Evolutionary conservation across 2,888 invertebrate species (phyloP).

Genomic region (Oligia strigilis): DNA sequence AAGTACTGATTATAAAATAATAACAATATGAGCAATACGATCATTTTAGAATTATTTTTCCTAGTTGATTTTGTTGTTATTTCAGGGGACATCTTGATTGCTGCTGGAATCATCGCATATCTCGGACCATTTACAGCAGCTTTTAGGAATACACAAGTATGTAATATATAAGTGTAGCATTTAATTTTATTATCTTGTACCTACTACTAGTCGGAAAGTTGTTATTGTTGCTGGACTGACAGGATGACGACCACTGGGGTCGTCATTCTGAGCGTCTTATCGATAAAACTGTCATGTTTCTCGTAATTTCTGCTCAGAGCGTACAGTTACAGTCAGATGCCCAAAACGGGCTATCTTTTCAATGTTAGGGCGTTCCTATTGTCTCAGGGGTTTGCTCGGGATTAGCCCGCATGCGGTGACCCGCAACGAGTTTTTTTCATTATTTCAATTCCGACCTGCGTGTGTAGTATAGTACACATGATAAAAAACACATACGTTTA

Average conservation of each 20-base stretch:
- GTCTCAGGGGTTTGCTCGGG: not conserved
- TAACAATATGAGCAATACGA: not conserved
- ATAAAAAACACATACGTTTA: not conserved
- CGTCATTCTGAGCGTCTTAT: not conserved
- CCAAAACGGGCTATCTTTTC: not conserved
- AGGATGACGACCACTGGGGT: not conserved
- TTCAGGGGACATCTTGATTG: constrained; percentile 96
- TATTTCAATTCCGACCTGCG: not conserved
- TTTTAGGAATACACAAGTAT: constrained; percentile 91
- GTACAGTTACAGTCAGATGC: not conserved
- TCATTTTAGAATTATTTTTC: not conserved
- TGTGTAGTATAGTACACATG: not conserved
- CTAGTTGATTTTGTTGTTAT: constrained; percentile 6
- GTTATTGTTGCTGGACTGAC: not conserved
- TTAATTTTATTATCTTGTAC: not conserved
- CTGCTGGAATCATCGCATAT: constrained; percentile 97
- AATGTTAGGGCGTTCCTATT: not conserved
- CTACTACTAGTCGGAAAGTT: not conserved
- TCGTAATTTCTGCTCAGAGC: not conserved
- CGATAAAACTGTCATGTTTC: not conserved
- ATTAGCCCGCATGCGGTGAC: too few species aligned
- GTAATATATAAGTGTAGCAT: not conserved
- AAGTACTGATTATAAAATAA: too few species aligned
- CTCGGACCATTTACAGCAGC: constrained; percentile 96
- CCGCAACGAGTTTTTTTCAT: not conserved